Evolutionary conservation across 2,797 vertebrate genomes (phyloP).

Genomic region (Oreochromis grahami): DNA sequence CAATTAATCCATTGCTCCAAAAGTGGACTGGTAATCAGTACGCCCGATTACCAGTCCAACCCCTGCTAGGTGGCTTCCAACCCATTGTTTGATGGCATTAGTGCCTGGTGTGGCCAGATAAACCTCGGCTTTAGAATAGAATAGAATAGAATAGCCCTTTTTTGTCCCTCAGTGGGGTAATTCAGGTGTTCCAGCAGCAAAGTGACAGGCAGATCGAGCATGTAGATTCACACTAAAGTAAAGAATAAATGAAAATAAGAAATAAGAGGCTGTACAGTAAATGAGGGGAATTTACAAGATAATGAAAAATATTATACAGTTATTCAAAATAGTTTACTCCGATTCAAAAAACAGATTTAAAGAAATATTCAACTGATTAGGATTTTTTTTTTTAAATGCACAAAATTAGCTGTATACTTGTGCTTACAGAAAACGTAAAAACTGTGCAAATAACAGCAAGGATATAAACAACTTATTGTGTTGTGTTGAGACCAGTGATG

Average conservation of each 20-base stretch:
- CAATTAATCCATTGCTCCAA: too few relatives aligned
- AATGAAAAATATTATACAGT: neutral
- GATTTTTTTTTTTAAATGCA: neutral
- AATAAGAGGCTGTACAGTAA: neutral
- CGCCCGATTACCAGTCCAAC: rapidly evolving
- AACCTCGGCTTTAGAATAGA: neutral
- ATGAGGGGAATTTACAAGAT: neutral
- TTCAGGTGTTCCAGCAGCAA: neutral
- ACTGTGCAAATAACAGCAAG: neutral
- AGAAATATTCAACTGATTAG: neutral
- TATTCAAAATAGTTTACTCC: neutral
- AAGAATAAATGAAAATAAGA: neutral
- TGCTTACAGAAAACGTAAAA: neutral
- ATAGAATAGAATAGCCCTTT: neutral
- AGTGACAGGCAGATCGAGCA: neutral
- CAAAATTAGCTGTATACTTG: neutral
- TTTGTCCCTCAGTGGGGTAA: neutral
- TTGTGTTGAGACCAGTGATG: neutral
- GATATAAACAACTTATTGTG: neutral
- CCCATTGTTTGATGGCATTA: neutral
- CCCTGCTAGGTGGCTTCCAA: neutral
- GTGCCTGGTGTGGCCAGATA: rapidly evolving
- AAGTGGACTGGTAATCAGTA: neutral
- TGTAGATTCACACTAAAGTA: neutral
- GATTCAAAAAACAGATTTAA: neutral